Evolutionary conservation across 2,888 invertebrate genomes (phyloP).

Genomic region (Fissipunctia ypsillon): DNA sequence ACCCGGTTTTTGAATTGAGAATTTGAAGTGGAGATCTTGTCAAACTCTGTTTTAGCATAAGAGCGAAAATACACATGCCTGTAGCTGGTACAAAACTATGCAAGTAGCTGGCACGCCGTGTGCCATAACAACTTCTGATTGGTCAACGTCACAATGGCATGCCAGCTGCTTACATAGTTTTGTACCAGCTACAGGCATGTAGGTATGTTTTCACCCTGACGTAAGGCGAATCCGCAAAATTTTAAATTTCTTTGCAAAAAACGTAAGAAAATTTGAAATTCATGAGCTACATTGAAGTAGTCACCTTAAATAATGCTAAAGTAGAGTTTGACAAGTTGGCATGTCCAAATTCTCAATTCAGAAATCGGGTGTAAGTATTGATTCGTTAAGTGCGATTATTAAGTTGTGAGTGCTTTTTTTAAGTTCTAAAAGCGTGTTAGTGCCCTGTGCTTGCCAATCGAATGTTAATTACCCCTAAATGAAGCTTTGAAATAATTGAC

Average conservation of each 20-base stretch:
- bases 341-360: neutral
- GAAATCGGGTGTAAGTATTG: neutral
- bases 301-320: neutral
- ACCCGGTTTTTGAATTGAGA: neutral
- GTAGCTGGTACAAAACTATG: too few relatives aligned
- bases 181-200: too few relatives aligned
- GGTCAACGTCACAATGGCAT: too few relatives aligned
- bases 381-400: constrained; percentile 32
- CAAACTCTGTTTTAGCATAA: neutral
- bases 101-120: too few relatives aligned
- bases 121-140: too few relatives aligned
- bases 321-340: neutral
- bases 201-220: too few relatives aligned
- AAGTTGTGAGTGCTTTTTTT: constrained; percentile 39
- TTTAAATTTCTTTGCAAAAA: neutral
- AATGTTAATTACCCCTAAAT: neutral
- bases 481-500: constrained; percentile 44
- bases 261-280: neutral
- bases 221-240: too few relatives aligned
- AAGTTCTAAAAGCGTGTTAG: constrained; percentile 54
- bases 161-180: too few relatives aligned
- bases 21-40: neutral
- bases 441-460: constrained; percentile 40
- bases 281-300: neutral
- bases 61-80: too few relatives aligned